These are phyloP conservation scores for Thripadectes ignobilis DNA, from an alignment of 2,797 vertebrate genomes.

Conservation along the genomic window DNA sequence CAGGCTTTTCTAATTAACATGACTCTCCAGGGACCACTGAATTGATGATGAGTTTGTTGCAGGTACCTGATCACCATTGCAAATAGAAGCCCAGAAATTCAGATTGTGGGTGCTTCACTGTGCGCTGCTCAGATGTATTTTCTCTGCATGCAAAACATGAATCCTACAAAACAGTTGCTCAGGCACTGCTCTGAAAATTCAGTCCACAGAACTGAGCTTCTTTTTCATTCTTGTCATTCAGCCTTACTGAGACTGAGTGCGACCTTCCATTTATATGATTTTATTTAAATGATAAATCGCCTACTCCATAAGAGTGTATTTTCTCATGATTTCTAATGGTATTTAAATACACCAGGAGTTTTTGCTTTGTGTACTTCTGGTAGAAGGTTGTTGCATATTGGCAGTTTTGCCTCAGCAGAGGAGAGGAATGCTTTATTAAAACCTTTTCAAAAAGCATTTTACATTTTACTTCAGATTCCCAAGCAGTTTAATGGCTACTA, in stretches of 20 bases:
- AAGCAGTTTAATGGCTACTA: not conserved
- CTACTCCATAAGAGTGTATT: not conserved
- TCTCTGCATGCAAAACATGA: not conserved
- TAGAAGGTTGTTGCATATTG: not conserved
- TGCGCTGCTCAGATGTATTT: not conserved
- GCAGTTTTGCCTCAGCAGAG: not conserved
- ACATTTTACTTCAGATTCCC: slow-evolving; percentile 9
- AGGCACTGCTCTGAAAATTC: not conserved
- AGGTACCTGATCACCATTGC: slow-evolving; percentile 5
- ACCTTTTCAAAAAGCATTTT: slow-evolving; percentile 31
- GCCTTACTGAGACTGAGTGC: not conserved
- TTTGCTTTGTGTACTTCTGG: not conserved
- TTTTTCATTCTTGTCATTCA: not conserved
- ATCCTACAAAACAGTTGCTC: not conserved
- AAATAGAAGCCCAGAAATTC: not conserved
- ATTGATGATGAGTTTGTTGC: not conserved
- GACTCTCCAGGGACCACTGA: not conserved
- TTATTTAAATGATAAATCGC: not conserved
- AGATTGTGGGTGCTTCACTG: not conserved
- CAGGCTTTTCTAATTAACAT: not conserved
- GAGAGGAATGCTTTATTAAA: slow-evolving; percentile 28
- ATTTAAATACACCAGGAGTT: slow-evolving; percentile 12
- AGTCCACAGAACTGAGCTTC: not conserved
- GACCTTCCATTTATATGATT: not conserved
- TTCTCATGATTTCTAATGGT: not conserved